These are phyloP conservation scores for Stomatorhinus ivindoensis DNA, from an alignment of 2,113 vertebrate genomes.

Conservation along the genomic window DNA sequence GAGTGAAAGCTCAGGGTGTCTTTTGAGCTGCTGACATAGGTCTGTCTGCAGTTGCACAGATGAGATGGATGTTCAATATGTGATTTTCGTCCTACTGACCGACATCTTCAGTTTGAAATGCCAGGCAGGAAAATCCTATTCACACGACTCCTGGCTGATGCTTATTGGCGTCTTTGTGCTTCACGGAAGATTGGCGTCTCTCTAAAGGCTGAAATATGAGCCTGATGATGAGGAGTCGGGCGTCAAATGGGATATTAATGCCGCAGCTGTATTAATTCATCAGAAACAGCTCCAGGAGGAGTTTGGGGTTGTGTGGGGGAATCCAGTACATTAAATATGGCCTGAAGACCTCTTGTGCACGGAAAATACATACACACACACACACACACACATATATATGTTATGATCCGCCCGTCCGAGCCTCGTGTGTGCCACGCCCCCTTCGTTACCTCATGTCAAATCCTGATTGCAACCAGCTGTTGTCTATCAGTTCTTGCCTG, in stretches of 20 bases:
- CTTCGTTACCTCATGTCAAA: no score
- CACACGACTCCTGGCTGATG: constrained; percentile 9
- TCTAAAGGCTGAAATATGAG: background rate
- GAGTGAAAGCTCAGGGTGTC: constrained; percentile 33
- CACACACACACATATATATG: no score
- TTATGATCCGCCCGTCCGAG: no score
- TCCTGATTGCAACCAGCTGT: no score
- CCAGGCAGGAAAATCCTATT: constrained; percentile 23
- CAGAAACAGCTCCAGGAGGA: background rate
- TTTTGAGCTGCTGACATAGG: constrained; percentile 34
- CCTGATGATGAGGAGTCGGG: background rate
- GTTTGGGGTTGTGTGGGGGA: background rate
- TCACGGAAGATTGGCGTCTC: background rate
- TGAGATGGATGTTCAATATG: constrained; percentile 28
- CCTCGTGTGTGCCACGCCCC: no score
- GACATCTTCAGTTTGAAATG: constrained; percentile 19
- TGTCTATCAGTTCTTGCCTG: no score
- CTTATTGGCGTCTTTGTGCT: background rate
- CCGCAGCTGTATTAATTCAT: background rate
- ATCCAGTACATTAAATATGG: background rate
- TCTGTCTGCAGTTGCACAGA: constrained; percentile 15
- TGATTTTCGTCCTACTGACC: constrained; percentile 12
- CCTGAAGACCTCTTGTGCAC: background rate
- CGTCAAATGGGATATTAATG: background rate
- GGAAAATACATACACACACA: no score